Percentiles rank a stretch among this genome's conserved stretches.
Evolutionary conservation across 2,797 vertebrate species (phyloP).

Genomic region (Propithecus perrieri): DNA sequence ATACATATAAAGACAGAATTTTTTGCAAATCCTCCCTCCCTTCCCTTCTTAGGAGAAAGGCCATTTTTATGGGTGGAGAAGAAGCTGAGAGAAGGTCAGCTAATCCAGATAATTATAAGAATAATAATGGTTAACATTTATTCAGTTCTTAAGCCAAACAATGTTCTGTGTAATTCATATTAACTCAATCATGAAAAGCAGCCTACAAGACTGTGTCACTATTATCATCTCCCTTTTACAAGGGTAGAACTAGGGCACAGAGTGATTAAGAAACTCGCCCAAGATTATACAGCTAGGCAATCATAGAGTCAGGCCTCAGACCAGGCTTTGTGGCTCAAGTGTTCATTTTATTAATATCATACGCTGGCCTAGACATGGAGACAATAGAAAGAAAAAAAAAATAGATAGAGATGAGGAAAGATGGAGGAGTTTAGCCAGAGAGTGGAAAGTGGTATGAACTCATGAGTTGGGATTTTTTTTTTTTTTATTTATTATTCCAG

Average conservation of each 20-base stretch:
- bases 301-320: not conserved
- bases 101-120: not conserved
- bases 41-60: not conserved
- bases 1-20: not conserved
- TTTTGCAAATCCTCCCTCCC: not conserved
- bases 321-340: not conserved
- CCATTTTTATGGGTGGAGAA: not conserved
- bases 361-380: not conserved
- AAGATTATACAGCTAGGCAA: not conserved
- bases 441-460: not conserved
- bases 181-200: not conserved
- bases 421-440: not conserved
- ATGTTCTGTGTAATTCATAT: not conserved
- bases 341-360: not conserved
- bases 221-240: not conserved
- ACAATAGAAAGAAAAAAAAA: not conserved
- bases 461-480: not conserved
- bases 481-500: no score
- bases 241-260: not conserved
- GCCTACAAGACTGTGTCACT: not conserved
- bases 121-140: not conserved
- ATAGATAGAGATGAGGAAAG: not conserved
- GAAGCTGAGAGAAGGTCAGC: not conserved
- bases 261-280: not conserved
- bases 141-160: not conserved